Evolutionary conservation across 2,113 vertebrate species (phyloP).

Genomic region (Oceanites oceanicus): DNA sequence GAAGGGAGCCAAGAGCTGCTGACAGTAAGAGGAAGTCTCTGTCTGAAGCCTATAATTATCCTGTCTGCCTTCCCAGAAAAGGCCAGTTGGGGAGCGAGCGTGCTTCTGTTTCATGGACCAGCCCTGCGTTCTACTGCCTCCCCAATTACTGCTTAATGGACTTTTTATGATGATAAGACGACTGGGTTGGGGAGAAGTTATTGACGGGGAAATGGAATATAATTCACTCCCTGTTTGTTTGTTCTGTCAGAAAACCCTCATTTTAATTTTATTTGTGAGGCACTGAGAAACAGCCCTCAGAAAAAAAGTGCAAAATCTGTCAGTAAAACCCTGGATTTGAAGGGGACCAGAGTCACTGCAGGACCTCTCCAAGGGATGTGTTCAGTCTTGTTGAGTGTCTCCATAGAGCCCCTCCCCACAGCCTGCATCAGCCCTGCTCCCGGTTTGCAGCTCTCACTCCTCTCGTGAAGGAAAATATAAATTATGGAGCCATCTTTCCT

Average conservation of each 20-base stretch:
- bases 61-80: slow-evolving; percentile 66
- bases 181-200: slow-evolving; percentile 35
- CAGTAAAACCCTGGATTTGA: not conserved
- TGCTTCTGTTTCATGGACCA: not conserved
- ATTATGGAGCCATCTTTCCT: not conserved
- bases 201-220: slow-evolving; percentile 56
- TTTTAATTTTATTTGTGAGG: slow-evolving; percentile 41
- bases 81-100: slow-evolving; percentile 46
- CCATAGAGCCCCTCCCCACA: not conserved
- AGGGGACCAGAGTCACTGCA: not conserved
- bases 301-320: not conserved
- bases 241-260: slow-evolving; percentile 56
- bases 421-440: not conserved
- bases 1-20: slow-evolving; percentile 53
- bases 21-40: slow-evolving; percentile 63
- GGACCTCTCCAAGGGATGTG: not conserved
- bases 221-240: slow-evolving; percentile 67
- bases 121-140: slow-evolving; percentile 37
- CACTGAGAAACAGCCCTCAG: not conserved
- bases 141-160: slow-evolving; percentile 69
- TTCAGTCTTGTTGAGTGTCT: not conserved
- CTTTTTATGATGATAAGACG: slow-evolving; percentile 67
- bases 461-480: not conserved
- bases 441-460: not conserved
- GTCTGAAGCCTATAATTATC: slow-evolving; percentile 69